A percentile compares a stretch with the other conserved stretches of the same genome.
These are phyloP conservation scores for Siniperca chuatsi DNA, from an alignment of 2,113 vertebrate genomes.

Conservation along the genomic window DNA sequence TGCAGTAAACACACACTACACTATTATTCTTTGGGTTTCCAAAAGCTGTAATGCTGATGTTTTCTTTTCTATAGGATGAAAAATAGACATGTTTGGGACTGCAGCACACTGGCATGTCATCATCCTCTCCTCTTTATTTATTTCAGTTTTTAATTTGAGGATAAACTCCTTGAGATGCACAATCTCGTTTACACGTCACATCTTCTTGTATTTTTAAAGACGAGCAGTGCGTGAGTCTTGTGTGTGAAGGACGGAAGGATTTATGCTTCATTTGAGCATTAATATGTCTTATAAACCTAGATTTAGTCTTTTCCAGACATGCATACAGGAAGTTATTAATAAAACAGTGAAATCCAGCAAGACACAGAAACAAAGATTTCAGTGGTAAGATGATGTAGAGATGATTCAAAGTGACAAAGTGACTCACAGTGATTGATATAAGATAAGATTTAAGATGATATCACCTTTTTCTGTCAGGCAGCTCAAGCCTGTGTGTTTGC, in stretches of 20 bases:
- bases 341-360: not conserved
- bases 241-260: not conserved
- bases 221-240: not conserved
- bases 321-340: not conserved
- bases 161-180: no score
- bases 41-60: slow-evolving; percentile 8
- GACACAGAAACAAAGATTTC: not conserved
- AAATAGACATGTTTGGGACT: slow-evolving; percentile 5
- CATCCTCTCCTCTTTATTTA: not conserved
- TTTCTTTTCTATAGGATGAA: not conserved
- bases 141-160: no score
- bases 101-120: not conserved
- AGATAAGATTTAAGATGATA: not conserved
- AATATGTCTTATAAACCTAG: not conserved
- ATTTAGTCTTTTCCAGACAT: not conserved
- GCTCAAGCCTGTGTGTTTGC: not conserved
- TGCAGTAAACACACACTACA: slow-evolving; percentile 42
- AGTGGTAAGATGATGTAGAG: not conserved
- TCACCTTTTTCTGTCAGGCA: not conserved
- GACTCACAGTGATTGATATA: not conserved
- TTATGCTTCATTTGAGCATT: slow-evolving; percentile 7
- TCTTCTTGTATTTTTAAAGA: slow-evolving; percentile 34
- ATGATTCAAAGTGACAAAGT: not conserved
- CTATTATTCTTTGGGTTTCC: not conserved
- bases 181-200: slow-evolving; percentile 17